Conservation (phyloP, 2,797 vertebrate genomes). For the Miichthys miiuy region DNA sequence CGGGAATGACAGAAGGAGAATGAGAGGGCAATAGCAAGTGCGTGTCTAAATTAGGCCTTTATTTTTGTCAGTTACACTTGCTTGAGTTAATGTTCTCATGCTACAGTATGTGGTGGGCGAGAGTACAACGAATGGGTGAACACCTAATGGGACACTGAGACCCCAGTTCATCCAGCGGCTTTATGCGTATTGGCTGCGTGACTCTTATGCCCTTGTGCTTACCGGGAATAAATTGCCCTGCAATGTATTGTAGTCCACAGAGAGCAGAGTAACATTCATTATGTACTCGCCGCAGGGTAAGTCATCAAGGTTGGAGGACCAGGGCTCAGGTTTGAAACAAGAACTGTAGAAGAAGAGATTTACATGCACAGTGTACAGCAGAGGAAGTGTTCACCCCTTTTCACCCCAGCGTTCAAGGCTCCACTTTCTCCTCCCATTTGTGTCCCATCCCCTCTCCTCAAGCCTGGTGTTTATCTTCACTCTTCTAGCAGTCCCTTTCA, state of each 20-base stretch:
- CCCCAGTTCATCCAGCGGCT: conserved; percentile 20
- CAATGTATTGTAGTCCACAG: conserved; percentile 42
- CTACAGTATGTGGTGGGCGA: not conserved
- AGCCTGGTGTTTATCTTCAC: conserved; percentile 44
- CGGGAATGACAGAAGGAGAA: conserved; percentile 14
- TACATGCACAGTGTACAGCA: not conserved
- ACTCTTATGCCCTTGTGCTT: conserved; percentile 62
- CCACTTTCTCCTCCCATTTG: not conserved
- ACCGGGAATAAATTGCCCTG: conserved; percentile 62
- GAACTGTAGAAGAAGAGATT: conserved; percentile 34
- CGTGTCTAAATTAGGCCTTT: conserved; percentile 27
- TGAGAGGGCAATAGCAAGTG: conserved; percentile 28
- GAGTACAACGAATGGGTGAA: not conserved
- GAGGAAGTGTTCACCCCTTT: not conserved
- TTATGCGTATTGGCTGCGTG: conserved; percentile 38
- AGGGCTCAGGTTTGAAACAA: conserved; percentile 37
- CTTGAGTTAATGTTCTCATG: conserved; percentile 10
- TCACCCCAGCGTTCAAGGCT: not conserved
- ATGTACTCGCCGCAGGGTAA: conserved; percentile 61
- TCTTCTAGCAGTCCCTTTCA: conserved; percentile 50
- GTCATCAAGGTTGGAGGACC: conserved; percentile 44
- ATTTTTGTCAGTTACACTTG: conserved; percentile 31
- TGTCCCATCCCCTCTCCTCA: conserved; percentile 23
- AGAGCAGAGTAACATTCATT: conserved; percentile 66
- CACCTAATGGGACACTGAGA: conserved; percentile 34